Evolutionary conservation across 1,140 invertebrate genomes (phyloP), one percentile per base, ranked within the genome.

Genomic region (Polypedilum pembai): DNA sequence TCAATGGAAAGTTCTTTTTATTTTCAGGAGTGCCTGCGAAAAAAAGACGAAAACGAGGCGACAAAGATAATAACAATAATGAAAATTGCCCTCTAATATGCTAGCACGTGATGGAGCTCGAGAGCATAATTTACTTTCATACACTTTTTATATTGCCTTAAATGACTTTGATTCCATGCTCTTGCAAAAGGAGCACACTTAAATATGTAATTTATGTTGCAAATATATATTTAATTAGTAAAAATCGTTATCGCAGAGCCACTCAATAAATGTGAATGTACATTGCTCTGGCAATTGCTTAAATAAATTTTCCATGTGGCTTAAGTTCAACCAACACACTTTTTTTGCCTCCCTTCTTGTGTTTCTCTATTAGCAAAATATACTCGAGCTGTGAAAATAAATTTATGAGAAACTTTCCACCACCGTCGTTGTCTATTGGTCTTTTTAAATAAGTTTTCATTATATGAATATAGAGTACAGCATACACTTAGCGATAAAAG

Each of bases 241-340:
- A 56, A 56, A n/a, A 56, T 56, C 45, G 45, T 56, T 56, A 56
- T 56, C 45, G 15, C 15, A 56, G 45, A 56, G 45, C 45, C 45
- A 56, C 45, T 56, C 45, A 56, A 56, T 56, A 56, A 56, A 56
- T n/a, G 45, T 12, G 41, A 45, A 45, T 45, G 41, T 45, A 45
- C 41, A 10, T 45, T 45, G 8, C 15, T 45, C 8, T 45, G 8
- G 12, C 15, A 69, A 69, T 69, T 69, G 20, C 65, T 69, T 69
- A 21, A 69, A 69, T 69, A 69, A 69, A 69, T 69, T 69, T 69
- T 69, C 65, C 17, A 69, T 69, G 65, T 69, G 65, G 65, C 65
- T 69, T 69, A 69, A 69, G 10, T 69, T 21, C 45, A 56, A 12
- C 24, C n/a, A 56, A 12, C 8, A 56, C 4, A n/a, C 45, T 56